Percentiles rank a stretch among this genome's conserved stretches.
Evolutionary conservation across 2,113 vertebrate genomes (phyloP).

Genomic region (Erinaceus europaeus): DNA sequence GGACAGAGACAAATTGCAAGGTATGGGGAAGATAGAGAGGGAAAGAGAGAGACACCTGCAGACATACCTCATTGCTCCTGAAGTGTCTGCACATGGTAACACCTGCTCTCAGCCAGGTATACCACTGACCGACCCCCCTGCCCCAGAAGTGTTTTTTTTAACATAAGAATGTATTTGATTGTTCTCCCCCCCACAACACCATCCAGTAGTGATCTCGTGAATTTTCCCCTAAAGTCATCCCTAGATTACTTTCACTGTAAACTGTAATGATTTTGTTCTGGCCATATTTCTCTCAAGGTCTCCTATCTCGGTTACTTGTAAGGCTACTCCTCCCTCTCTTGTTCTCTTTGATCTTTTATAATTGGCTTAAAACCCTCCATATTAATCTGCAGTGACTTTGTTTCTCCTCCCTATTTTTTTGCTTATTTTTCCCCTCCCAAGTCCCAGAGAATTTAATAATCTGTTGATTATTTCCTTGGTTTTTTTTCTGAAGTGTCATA

Average conservation of each 20-base stretch:
- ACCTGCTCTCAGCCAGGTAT: background rate
- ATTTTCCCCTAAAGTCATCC: conserved; percentile 68
- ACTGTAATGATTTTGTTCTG: conserved; percentile 77
- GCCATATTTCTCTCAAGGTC: conserved; percentile 83
- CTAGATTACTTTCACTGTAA: conserved; percentile 80
- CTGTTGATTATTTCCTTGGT: conserved; percentile 45
- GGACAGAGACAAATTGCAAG: no score
- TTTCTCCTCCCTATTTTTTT: conserved; percentile 73
- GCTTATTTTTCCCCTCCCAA: conserved; percentile 63
- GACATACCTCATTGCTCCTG: no score
- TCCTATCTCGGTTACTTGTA: conserved; percentile 79
- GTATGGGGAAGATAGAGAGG: no score
- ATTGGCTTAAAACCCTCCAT: conserved; percentile 78
- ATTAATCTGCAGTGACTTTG: conserved; percentile 68
- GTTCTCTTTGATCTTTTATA: conserved; percentile 84
- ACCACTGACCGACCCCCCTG: no score
- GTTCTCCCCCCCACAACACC: conserved; percentile 60
- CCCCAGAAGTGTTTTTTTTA: conserved; percentile 46
- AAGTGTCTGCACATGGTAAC: background rate
- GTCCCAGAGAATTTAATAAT: conserved; percentile 55
- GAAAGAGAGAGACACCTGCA: no score
- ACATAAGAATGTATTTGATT: conserved; percentile 60
- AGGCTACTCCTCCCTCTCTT: conserved; percentile 78
- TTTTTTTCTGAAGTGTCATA: conserved; percentile 25
- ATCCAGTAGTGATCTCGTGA: conserved; percentile 56